Conservation (phyloP, 2,888 invertebrate genomes). For the Scrobipalpa atriplicella region DNA sequence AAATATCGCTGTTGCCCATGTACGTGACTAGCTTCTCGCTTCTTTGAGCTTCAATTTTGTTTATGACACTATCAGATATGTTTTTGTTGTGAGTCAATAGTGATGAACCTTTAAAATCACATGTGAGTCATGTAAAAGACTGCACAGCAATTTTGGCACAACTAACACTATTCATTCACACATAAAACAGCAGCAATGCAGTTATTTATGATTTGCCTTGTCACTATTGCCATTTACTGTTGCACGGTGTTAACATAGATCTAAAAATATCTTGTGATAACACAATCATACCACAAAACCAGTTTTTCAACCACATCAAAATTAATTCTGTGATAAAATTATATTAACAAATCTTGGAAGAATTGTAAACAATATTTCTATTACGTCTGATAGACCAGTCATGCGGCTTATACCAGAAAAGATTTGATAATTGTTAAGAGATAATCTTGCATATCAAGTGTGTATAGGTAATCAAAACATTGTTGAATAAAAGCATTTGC, state of each 20-base stretch:
- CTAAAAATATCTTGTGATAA: slow-evolving; percentile 16
- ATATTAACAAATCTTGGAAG: background rate
- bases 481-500: background rate
- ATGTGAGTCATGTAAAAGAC: background rate
- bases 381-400: background rate
- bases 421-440: background rate
- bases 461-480: background rate
- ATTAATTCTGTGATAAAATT: no score
- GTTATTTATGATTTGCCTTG: slow-evolving; percentile 23
- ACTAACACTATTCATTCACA: slow-evolving; percentile 1
- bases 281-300: background rate
- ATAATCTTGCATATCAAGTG: background rate
- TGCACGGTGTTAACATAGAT: slow-evolving; percentile 21
- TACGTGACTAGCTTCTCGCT: slow-evolving; percentile 52
- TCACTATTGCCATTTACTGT: background rate
- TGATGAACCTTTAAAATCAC: background rate
- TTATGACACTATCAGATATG: slow-evolving; percentile 31
- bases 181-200: slow-evolving; percentile 5
- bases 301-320: background rate
- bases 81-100: slow-evolving; percentile 14
- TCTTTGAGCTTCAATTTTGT: slow-evolving; percentile 48
- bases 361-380: background rate
- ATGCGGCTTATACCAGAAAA: background rate
- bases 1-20: slow-evolving; percentile 48
- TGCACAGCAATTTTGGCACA: slow-evolving; percentile 17